phyloP scores from a whole-genome alignment of 2,888 invertebrate species.

The Agonopterix heracliana region DNA sequence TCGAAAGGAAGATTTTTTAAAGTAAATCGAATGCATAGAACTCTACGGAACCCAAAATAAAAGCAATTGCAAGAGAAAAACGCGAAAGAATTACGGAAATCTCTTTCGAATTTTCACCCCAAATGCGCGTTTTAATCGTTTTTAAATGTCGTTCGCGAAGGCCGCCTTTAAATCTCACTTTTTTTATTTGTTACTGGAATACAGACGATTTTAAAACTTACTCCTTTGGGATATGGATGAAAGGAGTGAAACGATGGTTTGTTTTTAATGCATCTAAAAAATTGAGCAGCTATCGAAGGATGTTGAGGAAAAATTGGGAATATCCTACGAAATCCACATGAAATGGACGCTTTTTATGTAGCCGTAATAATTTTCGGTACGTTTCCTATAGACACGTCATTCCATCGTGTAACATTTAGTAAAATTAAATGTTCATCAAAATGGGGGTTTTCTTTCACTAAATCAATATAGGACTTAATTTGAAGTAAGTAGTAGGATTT shows the following conservation, averaged over 20 bases:
- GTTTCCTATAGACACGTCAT: no score
- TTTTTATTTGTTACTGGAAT: not conserved
- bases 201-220: not conserved
- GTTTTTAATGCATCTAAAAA: not conserved
- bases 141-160: constrained; percentile 27
- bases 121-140: constrained; percentile 33
- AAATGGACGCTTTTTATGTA: no score
- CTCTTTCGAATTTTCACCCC: constrained; percentile 26
- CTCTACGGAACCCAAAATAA: constrained; percentile 2
- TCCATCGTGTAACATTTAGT: no score
- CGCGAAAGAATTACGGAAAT: constrained; percentile 21
- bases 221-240: not conserved
- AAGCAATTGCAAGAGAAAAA: constrained; percentile 7
- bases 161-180: constrained; percentile 12
- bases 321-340: constrained; percentile 2
- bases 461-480: no score
- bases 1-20: no score
- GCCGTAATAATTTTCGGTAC: no score
- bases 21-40: no score
- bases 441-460: no score
- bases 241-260: not conserved
- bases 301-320: not conserved
- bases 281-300: constrained; percentile 1
- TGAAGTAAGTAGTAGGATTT: no score
- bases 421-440: no score